Conservation (phyloP, 1,140 invertebrate species). For the Conus ventricosus region DNA sequence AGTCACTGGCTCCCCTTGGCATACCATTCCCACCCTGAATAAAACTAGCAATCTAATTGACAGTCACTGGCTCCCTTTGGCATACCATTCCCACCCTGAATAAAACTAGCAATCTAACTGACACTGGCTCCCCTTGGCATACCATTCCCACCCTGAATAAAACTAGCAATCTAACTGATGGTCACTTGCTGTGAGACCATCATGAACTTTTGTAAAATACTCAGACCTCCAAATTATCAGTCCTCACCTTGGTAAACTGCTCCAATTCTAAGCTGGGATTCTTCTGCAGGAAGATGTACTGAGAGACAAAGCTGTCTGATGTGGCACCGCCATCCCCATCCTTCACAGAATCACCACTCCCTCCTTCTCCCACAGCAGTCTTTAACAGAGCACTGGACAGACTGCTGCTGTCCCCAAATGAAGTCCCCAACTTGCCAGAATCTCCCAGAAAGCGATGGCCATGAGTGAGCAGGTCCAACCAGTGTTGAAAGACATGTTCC, state of each 20-base stretch:
- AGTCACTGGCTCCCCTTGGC: too few relatives aligned
- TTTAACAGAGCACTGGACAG: background rate
- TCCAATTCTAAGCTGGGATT: constrained; percentile 26
- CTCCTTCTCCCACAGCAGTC: background rate
- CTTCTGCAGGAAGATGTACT: constrained; percentile 41
- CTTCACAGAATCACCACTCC: background rate
- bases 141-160: too few relatives aligned
- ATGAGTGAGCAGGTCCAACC: constrained; percentile 43
- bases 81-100: too few relatives aligned
- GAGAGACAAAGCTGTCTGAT: constrained; percentile 3
- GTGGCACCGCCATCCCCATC: background rate
- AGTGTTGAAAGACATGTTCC: constrained; percentile 44
- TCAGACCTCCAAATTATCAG: background rate
- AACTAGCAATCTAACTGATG: too few relatives aligned
- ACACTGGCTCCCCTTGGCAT: too few relatives aligned
- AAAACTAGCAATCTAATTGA: too few relatives aligned
- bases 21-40: too few relatives aligned
- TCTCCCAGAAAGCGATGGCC: constrained; percentile 45
- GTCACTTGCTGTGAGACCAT: too few relatives aligned
- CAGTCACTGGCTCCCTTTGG: too few relatives aligned
- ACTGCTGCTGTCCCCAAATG: background rate
- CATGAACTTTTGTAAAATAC: too few relatives aligned
- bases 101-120: too few relatives aligned
- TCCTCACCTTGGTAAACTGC: constrained; percentile 29
- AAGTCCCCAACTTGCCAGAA: background rate